Evolutionary conservation across 2,888 invertebrate genomes (phyloP).

Genomic region (Chymomyza amoena): DNA sequence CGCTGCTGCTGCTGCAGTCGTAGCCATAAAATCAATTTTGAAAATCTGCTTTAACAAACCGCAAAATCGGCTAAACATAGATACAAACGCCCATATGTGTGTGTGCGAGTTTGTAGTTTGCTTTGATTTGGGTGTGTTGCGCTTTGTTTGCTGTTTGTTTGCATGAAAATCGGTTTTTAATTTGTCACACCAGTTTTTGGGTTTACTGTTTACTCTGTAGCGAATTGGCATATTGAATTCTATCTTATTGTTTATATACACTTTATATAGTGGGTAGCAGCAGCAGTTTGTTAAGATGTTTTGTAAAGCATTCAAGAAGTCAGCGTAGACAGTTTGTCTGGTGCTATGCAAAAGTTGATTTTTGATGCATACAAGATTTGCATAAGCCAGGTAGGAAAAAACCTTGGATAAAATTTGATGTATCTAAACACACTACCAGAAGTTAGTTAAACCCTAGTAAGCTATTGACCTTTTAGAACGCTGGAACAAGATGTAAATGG

Average conservation of each 20-base stretch:
- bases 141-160: conserved; percentile 34
- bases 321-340: neutral
- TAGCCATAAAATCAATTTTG: conserved; percentile 70
- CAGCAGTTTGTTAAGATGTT: conserved; percentile 13
- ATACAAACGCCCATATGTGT: conserved; percentile 23
- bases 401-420: too few species aligned
- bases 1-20: conserved; percentile 23
- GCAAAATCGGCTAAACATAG: conserved; percentile 52
- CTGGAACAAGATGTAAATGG: too few species aligned
- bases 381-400: neutral
- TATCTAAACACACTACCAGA: too few species aligned
- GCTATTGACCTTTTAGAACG: too few species aligned
- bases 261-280: neutral
- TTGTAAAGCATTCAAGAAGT: neutral
- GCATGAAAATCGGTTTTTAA: conserved; percentile 54
- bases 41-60: conserved; percentile 62
- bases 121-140: conserved; percentile 15
- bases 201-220: neutral
- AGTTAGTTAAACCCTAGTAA: too few species aligned
- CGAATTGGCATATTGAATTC: conserved; percentile 3
- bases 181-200: conserved; percentile 56
- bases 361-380: neutral
- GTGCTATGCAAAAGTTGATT: neutral
- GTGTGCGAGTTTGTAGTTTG: conserved; percentile 8
- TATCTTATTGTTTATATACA: neutral